Percentiles rank a stretch among this genome's conserved stretches.
Conservation (phyloP, 1,140 invertebrate species). For the Procambarus clarkii region DNA sequence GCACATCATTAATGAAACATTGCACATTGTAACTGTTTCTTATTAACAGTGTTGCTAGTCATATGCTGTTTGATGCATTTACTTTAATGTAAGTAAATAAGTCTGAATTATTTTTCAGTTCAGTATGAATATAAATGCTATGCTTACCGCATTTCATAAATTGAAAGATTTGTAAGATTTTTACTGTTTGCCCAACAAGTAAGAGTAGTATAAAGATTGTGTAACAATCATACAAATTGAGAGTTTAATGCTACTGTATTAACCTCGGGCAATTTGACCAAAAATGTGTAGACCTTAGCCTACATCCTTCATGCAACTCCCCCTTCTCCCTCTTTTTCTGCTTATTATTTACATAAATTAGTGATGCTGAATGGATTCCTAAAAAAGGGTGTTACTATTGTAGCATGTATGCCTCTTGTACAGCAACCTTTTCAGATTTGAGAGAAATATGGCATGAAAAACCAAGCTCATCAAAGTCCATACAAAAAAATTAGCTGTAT, state of each 20-base stretch:
- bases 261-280: not conserved
- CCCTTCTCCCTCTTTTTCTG: not conserved
- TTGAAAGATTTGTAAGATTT: not conserved
- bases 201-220: not conserved
- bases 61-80: not conserved
- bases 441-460: not conserved
- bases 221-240: not conserved
- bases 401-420: not conserved
- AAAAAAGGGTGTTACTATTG: not conserved
- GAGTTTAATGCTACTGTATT: not conserved
- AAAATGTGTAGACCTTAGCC: not conserved
- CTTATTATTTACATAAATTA: not conserved
- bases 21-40: not conserved
- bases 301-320: slow-evolving; percentile 4
- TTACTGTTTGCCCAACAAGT: not conserved
- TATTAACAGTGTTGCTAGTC: not conserved
- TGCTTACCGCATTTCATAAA: not conserved
- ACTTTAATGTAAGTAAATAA: not conserved
- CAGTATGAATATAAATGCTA: not conserved
- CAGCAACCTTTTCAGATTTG: not conserved
- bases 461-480: not conserved
- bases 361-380: not conserved
- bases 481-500: not conserved
- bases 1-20: not conserved
- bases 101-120: not conserved